These are phyloP conservation scores for Digitonthophagus gazella DNA, from an alignment of 2,888 invertebrate genomes.

Conservation along the genomic window DNA sequence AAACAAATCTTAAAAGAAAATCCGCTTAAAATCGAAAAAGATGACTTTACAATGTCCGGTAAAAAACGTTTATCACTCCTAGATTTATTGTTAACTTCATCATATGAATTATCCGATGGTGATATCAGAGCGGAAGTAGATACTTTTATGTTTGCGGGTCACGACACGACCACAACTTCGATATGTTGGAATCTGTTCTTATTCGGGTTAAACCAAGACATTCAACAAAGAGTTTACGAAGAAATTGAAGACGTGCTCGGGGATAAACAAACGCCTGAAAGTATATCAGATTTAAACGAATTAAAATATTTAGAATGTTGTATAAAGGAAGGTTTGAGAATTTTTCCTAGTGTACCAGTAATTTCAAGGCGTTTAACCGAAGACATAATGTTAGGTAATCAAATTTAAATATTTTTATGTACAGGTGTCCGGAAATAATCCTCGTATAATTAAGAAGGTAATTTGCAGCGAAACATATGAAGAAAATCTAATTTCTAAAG, in stretches of 20 bases:
- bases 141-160: slow-evolving; percentile 37
- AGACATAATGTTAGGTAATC: slow-evolving; percentile 57
- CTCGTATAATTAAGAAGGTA: neutral
- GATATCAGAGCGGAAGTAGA: slow-evolving; percentile 42
- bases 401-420: no score
- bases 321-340: slow-evolving; percentile 65
- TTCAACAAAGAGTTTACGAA: slow-evolving; percentile 48
- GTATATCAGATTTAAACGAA: slow-evolving; percentile 52
- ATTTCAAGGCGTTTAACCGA: slow-evolving; percentile 60
- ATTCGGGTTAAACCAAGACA: neutral
- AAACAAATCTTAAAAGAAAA: slow-evolving; percentile 7
- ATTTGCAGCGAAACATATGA: no score
- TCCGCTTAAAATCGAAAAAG: neutral
- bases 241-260: slow-evolving; percentile 54
- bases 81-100: slow-evolving; percentile 37
- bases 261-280: slow-evolving; percentile 34
- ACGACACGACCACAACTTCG: neutral
- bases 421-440: no score
- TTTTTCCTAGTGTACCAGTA: slow-evolving; percentile 67
- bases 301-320: slow-evolving; percentile 69
- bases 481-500: no score
- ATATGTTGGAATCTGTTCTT: neutral
- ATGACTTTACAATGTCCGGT: slow-evolving; percentile 22
- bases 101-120: slow-evolving; percentile 33
- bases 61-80: slow-evolving; percentile 35